Evolutionary conservation across 2,113 vertebrate species (phyloP), one percentile per base, ranked within the genome.

Genomic region (Xenus cinereus): DNA sequence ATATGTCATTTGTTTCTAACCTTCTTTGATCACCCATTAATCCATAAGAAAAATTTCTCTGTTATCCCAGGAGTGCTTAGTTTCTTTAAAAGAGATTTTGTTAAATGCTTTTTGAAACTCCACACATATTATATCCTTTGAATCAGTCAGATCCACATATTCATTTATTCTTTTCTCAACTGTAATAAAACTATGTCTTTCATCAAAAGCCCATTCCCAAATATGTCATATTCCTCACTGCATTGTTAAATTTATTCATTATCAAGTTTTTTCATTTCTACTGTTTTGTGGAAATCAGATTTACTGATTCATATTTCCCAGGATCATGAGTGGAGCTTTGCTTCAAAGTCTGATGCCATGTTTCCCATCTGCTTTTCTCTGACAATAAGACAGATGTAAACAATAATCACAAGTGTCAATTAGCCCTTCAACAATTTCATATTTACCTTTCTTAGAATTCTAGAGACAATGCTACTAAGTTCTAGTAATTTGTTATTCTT

Each of bases 11-110:
- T 73, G 19, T 72, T 87, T 82, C 84, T 82, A 79, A 91, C 62
- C 57, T 82, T 76, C 93, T 94, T 94, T 93, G 93, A 95, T 94
- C 89, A 82, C 19, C 7, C 22, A 56, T 76, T 96, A 97, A 95
- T 95, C 95, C 89, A 57, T 66, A 45, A 32, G 87, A 87, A 95
- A 76, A 79, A 91, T 37, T 84, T 30, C 14, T 64, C 74, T 64
- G 39, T 79, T 91, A 95, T 84, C 66, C 28, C 13, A 28, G 26
- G 56, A 89, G 62, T 66, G 27, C 57, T 91, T 67, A 71, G 33
- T 72, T 94, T 91, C 69, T 74, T 91, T 64, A 56, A 73, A 75
- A 57, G 74, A 94, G 32, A 76, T 93, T 83, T 78, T 93, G 77
- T 93, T 45, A 43, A 85, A 69, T 60, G 33, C 24, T 50, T 82